A percentile compares a stretch with the other conserved stretches of the same genome.
Conservation (phyloP, 1,140 invertebrate species). For the Lethrus apterus region DNA sequence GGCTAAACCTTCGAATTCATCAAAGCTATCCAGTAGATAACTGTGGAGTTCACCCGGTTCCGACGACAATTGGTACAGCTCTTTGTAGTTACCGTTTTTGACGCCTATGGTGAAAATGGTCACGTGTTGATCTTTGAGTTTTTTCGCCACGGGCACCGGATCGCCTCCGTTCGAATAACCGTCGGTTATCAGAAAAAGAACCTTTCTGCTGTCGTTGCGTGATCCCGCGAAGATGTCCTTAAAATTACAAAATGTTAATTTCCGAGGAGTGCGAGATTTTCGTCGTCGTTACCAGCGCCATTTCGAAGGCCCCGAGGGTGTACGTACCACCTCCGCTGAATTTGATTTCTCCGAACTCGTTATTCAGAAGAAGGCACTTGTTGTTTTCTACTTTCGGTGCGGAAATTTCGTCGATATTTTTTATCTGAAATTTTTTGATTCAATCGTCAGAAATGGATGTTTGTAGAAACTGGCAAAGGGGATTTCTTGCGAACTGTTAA, state of each 20-base stretch:
- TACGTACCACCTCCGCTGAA: conserved; percentile 63
- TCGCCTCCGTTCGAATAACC: conserved; percentile 68
- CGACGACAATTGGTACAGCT: conserved; percentile 60
- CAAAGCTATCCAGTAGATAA: conserved; percentile 63
- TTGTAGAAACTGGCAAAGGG: too few relatives aligned
- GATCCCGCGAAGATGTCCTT: conserved; percentile 50
- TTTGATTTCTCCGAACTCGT: conserved; percentile 52
- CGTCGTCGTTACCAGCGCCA: conserved; percentile 49
- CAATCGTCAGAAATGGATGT: too few relatives aligned
- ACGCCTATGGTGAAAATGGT: conserved; percentile 62
- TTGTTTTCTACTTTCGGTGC: conserved; percentile 43
- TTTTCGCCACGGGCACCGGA: conserved; percentile 51
- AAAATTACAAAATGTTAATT: too few relatives aligned
- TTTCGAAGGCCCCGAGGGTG: conserved; percentile 58
- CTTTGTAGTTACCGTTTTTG: conserved; percentile 57
- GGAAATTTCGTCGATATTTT: conserved; percentile 58
- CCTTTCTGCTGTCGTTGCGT: conserved; percentile 50
- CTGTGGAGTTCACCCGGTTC: conserved; percentile 56
- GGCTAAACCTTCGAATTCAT: conserved; percentile 64
- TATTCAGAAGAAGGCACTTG: conserved; percentile 58
- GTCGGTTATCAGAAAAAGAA: conserved; percentile 63
- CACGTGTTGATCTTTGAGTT: conserved; percentile 47
- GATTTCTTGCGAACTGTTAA: too few relatives aligned
- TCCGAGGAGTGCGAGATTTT: background rate
- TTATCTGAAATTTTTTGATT: conserved; percentile 32